Conservation (phyloP, 2,113 vertebrate species). For the Channa argus region DNA sequence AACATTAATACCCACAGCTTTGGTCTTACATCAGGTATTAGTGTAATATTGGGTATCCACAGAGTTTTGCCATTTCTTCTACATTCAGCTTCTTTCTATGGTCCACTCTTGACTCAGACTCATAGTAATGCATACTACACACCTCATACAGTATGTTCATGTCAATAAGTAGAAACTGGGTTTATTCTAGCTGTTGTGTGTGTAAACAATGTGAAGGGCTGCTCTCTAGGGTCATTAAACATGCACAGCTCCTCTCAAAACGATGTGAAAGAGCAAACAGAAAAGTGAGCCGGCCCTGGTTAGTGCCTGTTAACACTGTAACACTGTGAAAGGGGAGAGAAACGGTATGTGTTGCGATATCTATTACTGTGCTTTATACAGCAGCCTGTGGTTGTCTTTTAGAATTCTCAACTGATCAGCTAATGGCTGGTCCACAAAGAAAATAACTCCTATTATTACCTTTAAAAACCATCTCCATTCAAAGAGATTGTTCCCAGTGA, state of each 20-base stretch:
- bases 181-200: constrained; percentile 39
- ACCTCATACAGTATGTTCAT: not conserved
- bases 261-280: not conserved
- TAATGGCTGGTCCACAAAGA: not conserved
- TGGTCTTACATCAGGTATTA: no score
- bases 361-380: not conserved
- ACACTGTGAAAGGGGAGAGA: not conserved
- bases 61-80: no score
- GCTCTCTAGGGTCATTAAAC: constrained; percentile 18
- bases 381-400: not conserved
- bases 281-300: not conserved
- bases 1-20: no score
- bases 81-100: no score
- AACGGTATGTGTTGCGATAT: not conserved
- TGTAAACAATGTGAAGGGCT: constrained; percentile 10
- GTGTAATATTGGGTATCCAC: not conserved
- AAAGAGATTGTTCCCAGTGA: not conserved
- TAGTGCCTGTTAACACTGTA: not conserved
- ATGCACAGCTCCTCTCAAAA: not conserved
- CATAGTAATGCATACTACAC: not conserved
- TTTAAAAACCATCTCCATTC: constrained; percentile 12
- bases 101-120: not conserved
- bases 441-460: not conserved
- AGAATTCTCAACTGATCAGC: constrained; percentile 3
- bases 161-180: not conserved